These are phyloP conservation scores for Molossus alvarezi DNA, from an alignment of 2,797 vertebrate species.

Conservation along the genomic window DNA sequence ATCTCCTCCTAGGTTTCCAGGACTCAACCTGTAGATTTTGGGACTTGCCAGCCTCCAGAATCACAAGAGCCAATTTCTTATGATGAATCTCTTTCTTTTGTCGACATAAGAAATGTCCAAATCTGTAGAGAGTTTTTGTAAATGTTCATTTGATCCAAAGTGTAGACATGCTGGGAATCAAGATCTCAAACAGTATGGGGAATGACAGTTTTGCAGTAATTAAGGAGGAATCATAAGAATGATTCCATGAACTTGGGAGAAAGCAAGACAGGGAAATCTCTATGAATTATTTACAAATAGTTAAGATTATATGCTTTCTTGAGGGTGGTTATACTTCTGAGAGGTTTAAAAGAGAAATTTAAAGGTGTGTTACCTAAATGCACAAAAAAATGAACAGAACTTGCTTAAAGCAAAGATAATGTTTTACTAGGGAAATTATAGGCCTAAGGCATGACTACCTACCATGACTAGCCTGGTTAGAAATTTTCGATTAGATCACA, in stretches of 20 bases:
- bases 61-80: background rate
- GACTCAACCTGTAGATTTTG: background rate
- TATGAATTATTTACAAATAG: background rate
- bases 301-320: background rate
- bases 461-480: background rate
- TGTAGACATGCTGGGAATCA: background rate
- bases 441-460: background rate
- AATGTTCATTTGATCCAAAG: background rate
- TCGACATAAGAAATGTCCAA: background rate
- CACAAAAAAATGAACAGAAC: background rate
- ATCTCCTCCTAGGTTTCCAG: background rate
- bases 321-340: background rate
- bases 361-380: background rate
- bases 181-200: background rate
- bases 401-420: background rate
- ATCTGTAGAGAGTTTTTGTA: background rate
- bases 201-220: background rate
- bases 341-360: background rate
- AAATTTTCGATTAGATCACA: background rate
- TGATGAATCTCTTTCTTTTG: background rate
- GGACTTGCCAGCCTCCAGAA: conserved; percentile 3
- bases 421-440: background rate
- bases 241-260: background rate
- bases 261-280: background rate
- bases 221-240: background rate